Evolutionary conservation across 2,888 invertebrate species (phyloP).

Genomic region (Aphrophora alni): DNA sequence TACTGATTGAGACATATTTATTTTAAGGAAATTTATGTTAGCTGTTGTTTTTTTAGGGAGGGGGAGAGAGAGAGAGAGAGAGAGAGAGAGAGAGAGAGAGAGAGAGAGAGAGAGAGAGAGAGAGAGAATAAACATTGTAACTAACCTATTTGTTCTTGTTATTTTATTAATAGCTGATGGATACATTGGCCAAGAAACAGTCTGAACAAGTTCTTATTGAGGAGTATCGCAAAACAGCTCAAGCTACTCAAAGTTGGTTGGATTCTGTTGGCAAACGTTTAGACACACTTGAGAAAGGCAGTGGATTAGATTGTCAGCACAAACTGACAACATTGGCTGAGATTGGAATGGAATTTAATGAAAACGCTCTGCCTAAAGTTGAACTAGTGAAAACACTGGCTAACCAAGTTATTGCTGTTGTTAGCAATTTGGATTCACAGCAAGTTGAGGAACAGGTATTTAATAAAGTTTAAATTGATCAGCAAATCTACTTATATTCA

Average conservation of each 20-base stretch:
- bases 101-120: too few relatives aligned
- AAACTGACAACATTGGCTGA: slow-evolving; percentile 78
- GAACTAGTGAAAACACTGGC: slow-evolving; percentile 73
- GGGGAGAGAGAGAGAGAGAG: too few relatives aligned
- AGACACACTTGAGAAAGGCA: slow-evolving; percentile 84
- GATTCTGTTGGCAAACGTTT: slow-evolving; percentile 80
- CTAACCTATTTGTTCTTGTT: too few relatives aligned
- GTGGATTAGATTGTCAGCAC: slow-evolving; percentile 79
- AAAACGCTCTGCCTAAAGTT: slow-evolving; percentile 73
- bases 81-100: too few relatives aligned
- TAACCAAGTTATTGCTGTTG: slow-evolving; percentile 75
- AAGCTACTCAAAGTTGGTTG: slow-evolving; percentile 81
- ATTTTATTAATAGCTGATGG: slow-evolving; percentile 60
- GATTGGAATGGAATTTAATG: slow-evolving; percentile 75
- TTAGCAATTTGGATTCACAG: slow-evolving; percentile 87
- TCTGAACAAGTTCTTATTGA: slow-evolving; percentile 78
- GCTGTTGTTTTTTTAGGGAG: too few relatives aligned
- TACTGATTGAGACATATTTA: too few relatives aligned
- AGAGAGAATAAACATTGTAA: too few relatives aligned
- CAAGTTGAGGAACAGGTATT: slow-evolving; percentile 86
- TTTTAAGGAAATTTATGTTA: not conserved
- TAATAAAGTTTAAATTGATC: too few relatives aligned
- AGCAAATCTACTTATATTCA: too few relatives aligned
- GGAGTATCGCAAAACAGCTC: slow-evolving; percentile 75
- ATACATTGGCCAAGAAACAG: slow-evolving; percentile 78